These are phyloP conservation scores for Schrankia costaestrigalis DNA, from an alignment of 2,888 invertebrate genomes.

Conservation along the genomic window DNA sequence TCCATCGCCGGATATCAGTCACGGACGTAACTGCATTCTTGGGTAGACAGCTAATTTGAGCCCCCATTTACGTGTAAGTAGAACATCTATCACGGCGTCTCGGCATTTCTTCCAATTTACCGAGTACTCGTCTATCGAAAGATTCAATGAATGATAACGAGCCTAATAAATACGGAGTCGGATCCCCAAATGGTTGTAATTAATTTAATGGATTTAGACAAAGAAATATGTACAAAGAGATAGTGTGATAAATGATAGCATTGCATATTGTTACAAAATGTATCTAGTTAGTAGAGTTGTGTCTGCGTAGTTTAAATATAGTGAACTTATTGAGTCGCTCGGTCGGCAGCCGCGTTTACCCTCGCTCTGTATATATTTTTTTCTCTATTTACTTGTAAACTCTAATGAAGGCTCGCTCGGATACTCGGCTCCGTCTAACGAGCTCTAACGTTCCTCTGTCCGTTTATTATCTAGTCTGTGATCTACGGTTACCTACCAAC, in stretches of 20 bases:
- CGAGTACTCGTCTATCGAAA: slow-evolving; percentile 65
- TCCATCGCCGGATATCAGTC: slow-evolving; percentile 62
- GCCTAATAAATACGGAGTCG: slow-evolving; percentile 77
- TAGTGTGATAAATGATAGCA: slow-evolving; percentile 71
- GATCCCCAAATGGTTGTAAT: slow-evolving; percentile 75
- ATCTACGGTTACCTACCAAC: slow-evolving; percentile 34
- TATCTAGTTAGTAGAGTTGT: slow-evolving; percentile 42
- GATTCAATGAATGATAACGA: slow-evolving; percentile 81
- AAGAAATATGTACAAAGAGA: slow-evolving; percentile 78
- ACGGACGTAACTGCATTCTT: slow-evolving; percentile 73
- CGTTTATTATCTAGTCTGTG: slow-evolving; percentile 61
- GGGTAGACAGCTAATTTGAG: slow-evolving; percentile 73
- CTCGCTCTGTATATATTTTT: slow-evolving; percentile 51
- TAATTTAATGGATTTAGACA: slow-evolving; percentile 81
- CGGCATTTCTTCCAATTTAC: slow-evolving; percentile 68
- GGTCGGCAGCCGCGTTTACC: slow-evolving; percentile 28
- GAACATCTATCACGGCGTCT: slow-evolving; percentile 68
- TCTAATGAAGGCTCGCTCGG: slow-evolving; percentile 63
- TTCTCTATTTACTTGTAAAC: slow-evolving; percentile 56
- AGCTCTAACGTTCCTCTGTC: slow-evolving; percentile 59
- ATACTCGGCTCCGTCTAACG: slow-evolving; percentile 61
- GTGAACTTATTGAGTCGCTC: slow-evolving; percentile 11
- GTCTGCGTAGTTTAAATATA: slow-evolving; percentile 6
- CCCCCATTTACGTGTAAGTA: slow-evolving; percentile 73
- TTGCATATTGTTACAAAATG: slow-evolving; percentile 63